Conservation (phyloP, 2,888 invertebrate species). For the Cheilosia vernalis region DNA sequence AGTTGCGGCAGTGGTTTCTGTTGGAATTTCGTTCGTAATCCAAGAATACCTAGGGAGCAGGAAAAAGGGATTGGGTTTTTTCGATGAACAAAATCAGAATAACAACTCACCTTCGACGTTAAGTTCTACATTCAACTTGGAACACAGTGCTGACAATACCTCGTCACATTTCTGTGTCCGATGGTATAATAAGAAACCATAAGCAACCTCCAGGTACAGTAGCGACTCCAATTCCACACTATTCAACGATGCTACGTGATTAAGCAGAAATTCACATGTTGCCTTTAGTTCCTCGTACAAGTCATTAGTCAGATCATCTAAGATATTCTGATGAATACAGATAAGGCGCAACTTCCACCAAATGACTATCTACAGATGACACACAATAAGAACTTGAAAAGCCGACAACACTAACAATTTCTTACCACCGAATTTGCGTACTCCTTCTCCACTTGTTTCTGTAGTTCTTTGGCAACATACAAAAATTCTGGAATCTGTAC, state of each 20-base stretch:
- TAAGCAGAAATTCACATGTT: constrained; percentile 75
- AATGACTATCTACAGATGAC: constrained; percentile 76
- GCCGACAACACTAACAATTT: not conserved
- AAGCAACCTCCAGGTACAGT: constrained; percentile 85
- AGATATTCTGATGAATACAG: constrained; percentile 89
- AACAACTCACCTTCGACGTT: constrained; percentile 86
- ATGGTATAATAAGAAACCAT: constrained; percentile 90
- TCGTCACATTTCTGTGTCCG: constrained; percentile 89
- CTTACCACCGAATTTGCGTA: constrained; percentile 78
- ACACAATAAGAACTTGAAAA: constrained; percentile 16
- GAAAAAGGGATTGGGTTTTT: not conserved
- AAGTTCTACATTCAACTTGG: constrained; percentile 87
- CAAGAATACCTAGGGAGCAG: constrained; percentile 85
- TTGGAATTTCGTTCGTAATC: constrained; percentile 96
- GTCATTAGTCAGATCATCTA: constrained; percentile 90
- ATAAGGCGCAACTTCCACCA: constrained; percentile 90
- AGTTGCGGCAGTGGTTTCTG: constrained; percentile 92
- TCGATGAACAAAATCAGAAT: no score
- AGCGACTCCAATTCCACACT: constrained; percentile 83
- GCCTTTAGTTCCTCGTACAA: constrained; percentile 84
- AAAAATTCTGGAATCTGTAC: constrained; percentile 85
- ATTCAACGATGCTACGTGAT: constrained; percentile 79
- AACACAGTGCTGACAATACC: constrained; percentile 87
- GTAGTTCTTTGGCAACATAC: constrained; percentile 82
- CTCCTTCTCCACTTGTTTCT: constrained; percentile 80